A percentile compares a stretch with the other conserved stretches of the same genome.
Evolutionary conservation across 35 echinoderm and acorn worm genomes (phyloP).

Genomic region (Ophioderma brevispina): DNA sequence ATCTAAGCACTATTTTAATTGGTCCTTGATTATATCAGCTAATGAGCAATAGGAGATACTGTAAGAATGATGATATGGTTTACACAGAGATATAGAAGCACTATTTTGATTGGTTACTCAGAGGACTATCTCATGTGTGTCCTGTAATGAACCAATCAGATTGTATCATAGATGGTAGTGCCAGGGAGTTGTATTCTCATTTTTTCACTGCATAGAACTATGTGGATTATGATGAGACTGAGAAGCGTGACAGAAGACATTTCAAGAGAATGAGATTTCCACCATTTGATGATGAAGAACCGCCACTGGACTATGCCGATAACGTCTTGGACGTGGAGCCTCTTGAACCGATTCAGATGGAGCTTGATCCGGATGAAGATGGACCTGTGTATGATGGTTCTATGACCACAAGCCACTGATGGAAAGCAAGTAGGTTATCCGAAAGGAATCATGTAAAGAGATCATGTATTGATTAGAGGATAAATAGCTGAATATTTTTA

Average conservation of each 20-base stretch:
- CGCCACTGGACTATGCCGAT: slow-evolving; percentile 96
- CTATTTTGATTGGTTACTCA: too few species aligned
- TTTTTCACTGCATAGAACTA: slow-evolving; percentile 43
- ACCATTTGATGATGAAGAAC: slow-evolving; percentile 98
- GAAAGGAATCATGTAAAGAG: too few species aligned
- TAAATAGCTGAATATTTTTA: too few species aligned
- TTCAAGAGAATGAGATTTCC: slow-evolving; percentile 99
- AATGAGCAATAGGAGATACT: neutral
- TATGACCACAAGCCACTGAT: slow-evolving; percentile 98
- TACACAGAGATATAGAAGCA: too few species aligned
- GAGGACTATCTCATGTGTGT: too few species aligned
- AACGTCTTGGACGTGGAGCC: slow-evolving; percentile 97
- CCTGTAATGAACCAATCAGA: too few species aligned
- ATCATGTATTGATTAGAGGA: too few species aligned
- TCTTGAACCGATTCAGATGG: slow-evolving; percentile 97
- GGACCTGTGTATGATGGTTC: slow-evolving; percentile 97
- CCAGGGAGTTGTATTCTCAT: neutral
- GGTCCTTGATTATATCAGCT: neutral
- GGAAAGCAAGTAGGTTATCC: slow-evolving; percentile 74
- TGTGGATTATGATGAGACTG: slow-evolving; percentile 99
- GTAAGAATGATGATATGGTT: too few species aligned
- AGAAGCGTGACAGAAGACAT: slow-evolving; percentile 97
- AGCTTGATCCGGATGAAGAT: slow-evolving; percentile 94
- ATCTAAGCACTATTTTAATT: too few species aligned
- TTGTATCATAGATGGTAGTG: neutral